phyloP scores from a whole-genome alignment of 2,797 vertebrate species.

The Siniperca obscura region DNA sequence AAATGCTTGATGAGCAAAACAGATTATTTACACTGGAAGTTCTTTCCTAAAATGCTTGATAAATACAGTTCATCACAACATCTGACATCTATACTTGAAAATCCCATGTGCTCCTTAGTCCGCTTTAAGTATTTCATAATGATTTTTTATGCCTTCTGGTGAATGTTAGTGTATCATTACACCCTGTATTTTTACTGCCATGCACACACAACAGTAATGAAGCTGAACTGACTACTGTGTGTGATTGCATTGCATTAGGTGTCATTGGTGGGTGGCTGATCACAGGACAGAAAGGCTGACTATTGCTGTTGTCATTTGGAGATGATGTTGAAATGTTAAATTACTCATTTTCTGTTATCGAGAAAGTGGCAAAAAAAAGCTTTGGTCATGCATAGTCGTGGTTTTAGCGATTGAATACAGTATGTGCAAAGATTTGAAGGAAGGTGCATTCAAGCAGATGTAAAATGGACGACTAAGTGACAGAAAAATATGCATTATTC shows the following conservation, averaged over 20 bases:
- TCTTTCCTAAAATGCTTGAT: conserved; percentile 23
- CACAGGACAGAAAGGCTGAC: conserved; percentile 42
- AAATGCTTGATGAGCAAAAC: conserved; percentile 20
- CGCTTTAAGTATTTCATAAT: conserved; percentile 28
- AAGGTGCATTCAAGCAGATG: conserved; percentile 63
- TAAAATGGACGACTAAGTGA: conserved; percentile 56
- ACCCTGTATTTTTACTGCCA: conserved; percentile 85
- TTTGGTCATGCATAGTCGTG: conserved; percentile 66
- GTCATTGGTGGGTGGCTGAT: conserved; percentile 53
- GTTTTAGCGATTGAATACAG: conserved; percentile 22
- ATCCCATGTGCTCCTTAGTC: conserved; percentile 32
- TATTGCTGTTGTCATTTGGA: conserved; percentile 42
- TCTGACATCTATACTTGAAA: conserved; percentile 55
- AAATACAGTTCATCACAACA: conserved; percentile 35
- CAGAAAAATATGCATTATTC: conserved; percentile 66
- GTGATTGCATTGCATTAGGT: conserved; percentile 39
- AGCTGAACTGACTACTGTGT: conserved; percentile 47
- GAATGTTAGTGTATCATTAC: conserved; percentile 35
- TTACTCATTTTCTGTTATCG: conserved; percentile 35
- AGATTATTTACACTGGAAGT: conserved; percentile 13
- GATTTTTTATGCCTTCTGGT: conserved; percentile 42
- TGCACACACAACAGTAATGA: conserved; percentile 89
- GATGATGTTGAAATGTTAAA: conserved; percentile 39
- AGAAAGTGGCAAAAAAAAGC: conserved; percentile 25
- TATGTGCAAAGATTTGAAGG: conserved; percentile 48